Evolutionary conservation across 2,888 invertebrate genomes (phyloP).

Genomic region (Aphidius colemani): DNA sequence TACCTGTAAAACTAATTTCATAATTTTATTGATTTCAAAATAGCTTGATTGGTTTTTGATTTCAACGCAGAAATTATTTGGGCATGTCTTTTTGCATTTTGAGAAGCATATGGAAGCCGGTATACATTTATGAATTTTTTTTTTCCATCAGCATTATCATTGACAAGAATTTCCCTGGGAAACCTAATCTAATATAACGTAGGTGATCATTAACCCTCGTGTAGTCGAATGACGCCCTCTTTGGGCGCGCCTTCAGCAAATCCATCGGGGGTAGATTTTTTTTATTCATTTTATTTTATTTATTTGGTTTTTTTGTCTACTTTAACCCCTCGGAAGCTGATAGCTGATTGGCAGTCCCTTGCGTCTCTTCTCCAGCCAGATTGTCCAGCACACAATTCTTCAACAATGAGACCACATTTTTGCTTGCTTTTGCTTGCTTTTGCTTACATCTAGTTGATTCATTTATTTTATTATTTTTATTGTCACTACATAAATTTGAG

Average conservation of each 20-base stretch:
- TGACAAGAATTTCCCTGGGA: conserved; percentile 29
- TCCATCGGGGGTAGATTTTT: conserved; percentile 13
- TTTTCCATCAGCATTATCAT: neutral
- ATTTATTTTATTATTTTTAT: neutral
- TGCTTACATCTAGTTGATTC: neutral
- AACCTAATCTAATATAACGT: conserved; percentile 43
- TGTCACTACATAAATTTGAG: neutral
- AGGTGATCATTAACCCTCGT: conserved; percentile 42
- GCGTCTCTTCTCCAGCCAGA: conserved; percentile 19
- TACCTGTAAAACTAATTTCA: neutral
- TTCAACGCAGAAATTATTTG: neutral
- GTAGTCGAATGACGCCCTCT: conserved; percentile 28
- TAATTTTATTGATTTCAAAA: conserved; percentile 4
- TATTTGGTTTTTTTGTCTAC: conserved; percentile 13
- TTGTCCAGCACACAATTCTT: neutral
- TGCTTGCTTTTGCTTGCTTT: no score
- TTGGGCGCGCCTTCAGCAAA: conserved; percentile 20
- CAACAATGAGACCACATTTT: conserved; percentile 8
- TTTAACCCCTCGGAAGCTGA: conserved; percentile 25
- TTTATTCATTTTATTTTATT: conserved; percentile 13
- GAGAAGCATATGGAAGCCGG: neutral
- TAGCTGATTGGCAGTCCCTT: conserved; percentile 40
- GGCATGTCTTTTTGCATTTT: neutral
- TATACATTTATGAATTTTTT: neutral
- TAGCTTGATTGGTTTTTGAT: conserved; percentile 6